Percentiles rank a stretch among this genome's conserved stretches.
Evolutionary conservation across 2,113 vertebrate species (phyloP).

Genomic region (Pachyramphus minor): DNA sequence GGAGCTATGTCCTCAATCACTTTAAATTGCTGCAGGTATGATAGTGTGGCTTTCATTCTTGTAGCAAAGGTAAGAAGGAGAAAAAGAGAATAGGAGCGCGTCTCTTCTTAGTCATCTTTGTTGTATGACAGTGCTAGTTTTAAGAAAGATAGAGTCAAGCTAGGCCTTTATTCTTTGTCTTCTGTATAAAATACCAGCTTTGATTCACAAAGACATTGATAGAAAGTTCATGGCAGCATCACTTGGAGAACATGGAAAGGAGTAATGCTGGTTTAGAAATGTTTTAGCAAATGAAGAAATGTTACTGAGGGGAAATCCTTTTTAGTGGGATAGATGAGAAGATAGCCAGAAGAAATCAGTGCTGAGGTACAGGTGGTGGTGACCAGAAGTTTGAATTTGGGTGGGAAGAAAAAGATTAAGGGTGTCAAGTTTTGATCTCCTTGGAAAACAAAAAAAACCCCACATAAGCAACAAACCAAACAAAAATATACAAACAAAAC

Average conservation of each 20-base stretch:
- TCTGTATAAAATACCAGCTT: background rate
- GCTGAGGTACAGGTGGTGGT: background rate
- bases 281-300: background rate
- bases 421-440: background rate
- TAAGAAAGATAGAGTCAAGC: background rate
- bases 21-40: background rate
- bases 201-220: background rate
- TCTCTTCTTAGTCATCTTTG: background rate
- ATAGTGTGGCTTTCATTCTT: background rate
- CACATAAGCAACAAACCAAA: background rate
- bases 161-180: background rate
- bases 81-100: background rate
- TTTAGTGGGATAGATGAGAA: background rate
- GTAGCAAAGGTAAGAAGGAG: background rate
- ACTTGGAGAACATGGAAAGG: background rate
- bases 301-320: background rate
- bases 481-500: background rate
- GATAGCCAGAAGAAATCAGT: background rate
- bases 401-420: background rate
- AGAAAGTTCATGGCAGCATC: background rate
- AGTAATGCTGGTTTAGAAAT: background rate
- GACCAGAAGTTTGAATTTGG: background rate
- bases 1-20: background rate
- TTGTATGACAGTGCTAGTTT: background rate
- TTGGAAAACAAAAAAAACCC: background rate